A percentile compares a stretch with the other conserved stretches of the same genome.
Conservation (phyloP, 2,888 invertebrate genomes). For the Tetragonisca angustula region DNA sequence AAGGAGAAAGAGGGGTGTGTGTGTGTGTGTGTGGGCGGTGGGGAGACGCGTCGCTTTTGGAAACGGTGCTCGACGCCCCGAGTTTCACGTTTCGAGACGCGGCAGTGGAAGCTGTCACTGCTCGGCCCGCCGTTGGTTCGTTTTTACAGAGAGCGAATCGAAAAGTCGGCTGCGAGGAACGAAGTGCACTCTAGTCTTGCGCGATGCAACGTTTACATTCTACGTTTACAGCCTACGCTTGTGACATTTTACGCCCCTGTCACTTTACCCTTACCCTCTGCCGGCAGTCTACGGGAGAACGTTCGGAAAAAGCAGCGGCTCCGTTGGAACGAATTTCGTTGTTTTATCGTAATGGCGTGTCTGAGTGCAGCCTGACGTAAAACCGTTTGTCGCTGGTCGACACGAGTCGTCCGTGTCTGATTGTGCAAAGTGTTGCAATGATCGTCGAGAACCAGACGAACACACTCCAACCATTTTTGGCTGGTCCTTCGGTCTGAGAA, state of each 20-base stretch:
- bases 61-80: neutral
- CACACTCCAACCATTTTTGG: too few relatives aligned
- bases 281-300: conserved; percentile 20
- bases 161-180: conserved; percentile 44
- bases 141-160: conserved; percentile 55
- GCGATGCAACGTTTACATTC: conserved; percentile 45
- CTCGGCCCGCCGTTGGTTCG: conserved; percentile 16
- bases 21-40: too few relatives aligned
- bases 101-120: conserved; percentile 18
- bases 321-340: conserved; percentile 42
- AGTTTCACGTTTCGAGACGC: conserved; percentile 6
- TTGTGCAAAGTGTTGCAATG: neutral
- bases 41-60: neutral
- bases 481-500: too few relatives aligned
- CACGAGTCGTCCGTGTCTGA: neutral
- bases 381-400: conserved; percentile 9
- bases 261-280: conserved; percentile 18
- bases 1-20: neutral
- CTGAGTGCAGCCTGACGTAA: conserved; percentile 20
- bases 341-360: conserved; percentile 33
- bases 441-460: neutral
- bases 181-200: conserved; percentile 32
- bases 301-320: conserved; percentile 30
- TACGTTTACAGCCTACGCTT: conserved; percentile 41
- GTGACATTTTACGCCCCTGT: conserved; percentile 40